phyloP scores from a whole-genome alignment of 2,113 vertebrate genomes.

The Tetrax tetrax region DNA sequence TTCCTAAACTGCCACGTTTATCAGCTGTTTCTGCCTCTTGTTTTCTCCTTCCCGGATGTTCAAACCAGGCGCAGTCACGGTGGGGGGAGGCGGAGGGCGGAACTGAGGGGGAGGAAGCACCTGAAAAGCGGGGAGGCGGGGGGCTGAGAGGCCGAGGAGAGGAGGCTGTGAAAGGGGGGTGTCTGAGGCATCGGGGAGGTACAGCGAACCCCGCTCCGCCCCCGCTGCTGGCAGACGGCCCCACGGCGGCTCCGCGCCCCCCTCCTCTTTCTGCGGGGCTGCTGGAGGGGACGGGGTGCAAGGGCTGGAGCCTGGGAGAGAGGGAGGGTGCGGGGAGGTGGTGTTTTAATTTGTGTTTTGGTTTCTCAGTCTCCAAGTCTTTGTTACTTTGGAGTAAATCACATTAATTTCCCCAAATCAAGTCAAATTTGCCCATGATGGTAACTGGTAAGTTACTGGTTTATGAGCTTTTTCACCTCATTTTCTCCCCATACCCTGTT shows the following conservation, averaged over 20 bases:
- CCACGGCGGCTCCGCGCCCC: too few species aligned
- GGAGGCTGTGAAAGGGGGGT: background rate
- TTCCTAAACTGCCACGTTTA: background rate
- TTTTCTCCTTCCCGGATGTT: background rate
- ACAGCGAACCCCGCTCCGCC: too few species aligned
- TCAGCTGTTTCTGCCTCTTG: background rate
- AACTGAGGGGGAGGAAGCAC: background rate
- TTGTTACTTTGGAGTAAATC: background rate
- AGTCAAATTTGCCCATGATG: background rate
- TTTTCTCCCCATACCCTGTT: background rate
- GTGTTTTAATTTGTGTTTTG: background rate
- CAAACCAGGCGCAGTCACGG: background rate
- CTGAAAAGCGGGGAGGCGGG: background rate
- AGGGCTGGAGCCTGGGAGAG: background rate
- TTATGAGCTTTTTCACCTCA: rapidly evolving
- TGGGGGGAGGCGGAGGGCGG: rapidly evolving
- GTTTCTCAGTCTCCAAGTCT: background rate
- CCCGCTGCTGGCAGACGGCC: too few species aligned
- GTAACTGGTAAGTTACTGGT: background rate
- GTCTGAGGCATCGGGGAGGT: too few species aligned
- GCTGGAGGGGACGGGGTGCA: rapidly evolving
- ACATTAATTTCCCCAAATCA: background rate
- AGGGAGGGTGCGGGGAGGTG: rapidly evolving
- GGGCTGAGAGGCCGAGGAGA: too few species aligned
- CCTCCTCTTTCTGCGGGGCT: too few species aligned